Conservation (phyloP, 2,113 vertebrate species). For the Salvelinus alpinus region DNA sequence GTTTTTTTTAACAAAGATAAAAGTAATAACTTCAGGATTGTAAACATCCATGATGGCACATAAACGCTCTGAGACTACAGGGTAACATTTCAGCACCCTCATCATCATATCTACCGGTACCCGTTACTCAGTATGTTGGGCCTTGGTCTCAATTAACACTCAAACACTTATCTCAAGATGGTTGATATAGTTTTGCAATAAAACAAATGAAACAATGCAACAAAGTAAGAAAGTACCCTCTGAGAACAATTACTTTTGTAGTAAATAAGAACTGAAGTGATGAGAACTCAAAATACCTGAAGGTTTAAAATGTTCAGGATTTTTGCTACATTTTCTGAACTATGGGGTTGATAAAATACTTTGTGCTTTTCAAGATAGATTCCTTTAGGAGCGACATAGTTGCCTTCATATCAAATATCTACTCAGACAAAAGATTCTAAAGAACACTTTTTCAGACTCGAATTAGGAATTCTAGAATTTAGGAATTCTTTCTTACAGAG, state of each 20-base stretch:
- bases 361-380: constrained; percentile 46
- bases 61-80: constrained; percentile 10
- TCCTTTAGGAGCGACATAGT: constrained; percentile 53
- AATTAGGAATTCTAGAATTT: too few species aligned
- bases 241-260: neutral
- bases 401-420: constrained; percentile 26
- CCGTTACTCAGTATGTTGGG: too few species aligned
- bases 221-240: neutral
- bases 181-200: neutral
- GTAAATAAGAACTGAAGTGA: neutral
- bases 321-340: neutral
- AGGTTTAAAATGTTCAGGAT: neutral
- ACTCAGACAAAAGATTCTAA: constrained; percentile 39
- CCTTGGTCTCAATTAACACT: too few species aligned
- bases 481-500: constrained; percentile 28
- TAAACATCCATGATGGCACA: neutral
- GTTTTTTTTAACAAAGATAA: neutral
- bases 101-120: too few species aligned
- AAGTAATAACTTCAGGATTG: constrained; percentile 29
- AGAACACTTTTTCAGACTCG: constrained; percentile 37
- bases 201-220: neutral
- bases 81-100: too few species aligned
- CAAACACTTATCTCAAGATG: too few species aligned
- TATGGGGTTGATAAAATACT: neutral
- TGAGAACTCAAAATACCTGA: neutral